phyloP scores from a whole-genome alignment of 1,140 invertebrate genomes.

The Apis mellifera region DNA sequence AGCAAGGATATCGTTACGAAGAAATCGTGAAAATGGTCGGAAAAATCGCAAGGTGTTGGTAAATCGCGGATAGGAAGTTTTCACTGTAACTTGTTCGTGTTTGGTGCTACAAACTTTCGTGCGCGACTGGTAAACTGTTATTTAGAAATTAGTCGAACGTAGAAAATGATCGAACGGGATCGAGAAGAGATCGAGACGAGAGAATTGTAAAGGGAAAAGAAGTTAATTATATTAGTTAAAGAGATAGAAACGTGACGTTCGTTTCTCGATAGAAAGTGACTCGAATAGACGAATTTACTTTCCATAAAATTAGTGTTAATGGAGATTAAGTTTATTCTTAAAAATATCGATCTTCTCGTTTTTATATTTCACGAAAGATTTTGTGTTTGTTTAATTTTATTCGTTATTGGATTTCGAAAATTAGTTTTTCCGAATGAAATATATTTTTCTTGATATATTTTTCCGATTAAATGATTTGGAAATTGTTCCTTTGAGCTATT shows the following conservation, averaged over 20 bases:
- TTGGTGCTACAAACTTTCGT: too few species aligned
- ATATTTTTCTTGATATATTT: neutral
- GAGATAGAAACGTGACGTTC: neutral
- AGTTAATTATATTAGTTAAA: neutral
- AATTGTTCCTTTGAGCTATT: neutral
- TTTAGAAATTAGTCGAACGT: neutral
- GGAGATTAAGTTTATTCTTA: neutral
- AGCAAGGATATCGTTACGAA: neutral
- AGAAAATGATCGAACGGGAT: neutral
- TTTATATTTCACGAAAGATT: neutral
- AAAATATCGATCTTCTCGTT: neutral
- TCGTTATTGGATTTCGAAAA: neutral
- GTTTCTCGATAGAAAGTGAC: conserved; percentile 40
- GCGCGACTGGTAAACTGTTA: too few species aligned
- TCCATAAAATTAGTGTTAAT: conserved; percentile 39
- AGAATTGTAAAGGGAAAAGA: neutral
- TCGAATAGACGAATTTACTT: conserved; percentile 8
- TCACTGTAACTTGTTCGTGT: neutral
- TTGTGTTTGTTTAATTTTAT: too few species aligned
- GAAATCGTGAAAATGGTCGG: neutral
- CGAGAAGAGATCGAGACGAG: neutral
- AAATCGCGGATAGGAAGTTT: neutral
- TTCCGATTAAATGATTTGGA: neutral
- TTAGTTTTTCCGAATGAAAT: neutral
- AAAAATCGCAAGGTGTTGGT: neutral